Percentiles rank a stretch among this genome's conserved stretches.
Evolutionary conservation across 1,140 invertebrate species (phyloP).

Genomic region (Asbolus verrucosus): DNA sequence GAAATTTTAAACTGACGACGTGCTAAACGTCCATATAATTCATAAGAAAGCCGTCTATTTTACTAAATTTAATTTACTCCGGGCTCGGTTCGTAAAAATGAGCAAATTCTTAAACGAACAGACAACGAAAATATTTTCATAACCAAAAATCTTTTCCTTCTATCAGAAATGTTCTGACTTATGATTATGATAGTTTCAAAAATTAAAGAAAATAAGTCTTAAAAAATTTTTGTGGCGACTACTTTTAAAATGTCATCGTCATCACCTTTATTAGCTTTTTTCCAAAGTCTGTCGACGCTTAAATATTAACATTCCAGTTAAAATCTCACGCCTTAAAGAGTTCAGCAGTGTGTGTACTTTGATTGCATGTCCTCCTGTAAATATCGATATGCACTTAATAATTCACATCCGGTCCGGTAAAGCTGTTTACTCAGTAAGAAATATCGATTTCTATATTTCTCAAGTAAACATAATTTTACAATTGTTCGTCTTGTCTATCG

Average conservation of each 20-base stretch:
- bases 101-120: too few species aligned
- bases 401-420: slow-evolving; percentile 18
- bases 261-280: too few species aligned
- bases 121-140: too few species aligned
- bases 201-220: too few species aligned
- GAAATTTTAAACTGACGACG: slow-evolving; percentile 17
- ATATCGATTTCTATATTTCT: slow-evolving; percentile 23
- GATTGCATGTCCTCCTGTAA: slow-evolving; percentile 23
- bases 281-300: too few species aligned
- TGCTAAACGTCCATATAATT: slow-evolving; percentile 19
- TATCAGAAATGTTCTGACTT: too few species aligned
- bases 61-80: slow-evolving; percentile 7
- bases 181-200: too few species aligned
- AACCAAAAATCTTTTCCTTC: too few species aligned
- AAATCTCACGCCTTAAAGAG: slow-evolving; percentile 17
- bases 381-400: slow-evolving; percentile 27
- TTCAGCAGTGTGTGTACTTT: background rate
- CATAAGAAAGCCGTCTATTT: background rate
- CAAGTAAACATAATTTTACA: slow-evolving; percentile 28
- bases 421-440: slow-evolving; percentile 30
- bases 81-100: background rate
- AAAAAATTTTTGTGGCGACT: too few species aligned
- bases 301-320: slow-evolving; percentile 5
- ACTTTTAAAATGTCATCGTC: too few species aligned
- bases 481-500: slow-evolving; percentile 8